Base-by-base conservation (phyloP, 2,888 invertebrate genomes). In the Microplitis manilae region DNA sequence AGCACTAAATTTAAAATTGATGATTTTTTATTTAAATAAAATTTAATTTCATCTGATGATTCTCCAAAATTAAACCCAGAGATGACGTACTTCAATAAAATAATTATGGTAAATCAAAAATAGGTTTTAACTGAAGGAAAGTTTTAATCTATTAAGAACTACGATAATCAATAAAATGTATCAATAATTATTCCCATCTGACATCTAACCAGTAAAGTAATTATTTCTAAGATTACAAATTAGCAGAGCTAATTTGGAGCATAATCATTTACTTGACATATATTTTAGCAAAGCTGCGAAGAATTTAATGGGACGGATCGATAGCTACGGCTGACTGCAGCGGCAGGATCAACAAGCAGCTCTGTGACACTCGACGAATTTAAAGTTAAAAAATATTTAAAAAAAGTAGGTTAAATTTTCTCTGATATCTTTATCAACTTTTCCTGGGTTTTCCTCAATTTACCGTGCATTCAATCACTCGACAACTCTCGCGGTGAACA, bases 381-480 rank as follows among this genome's bases (percentile, higher is more conserved):
- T 50, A 50, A 50, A 50, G 50, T 50, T 50, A 13, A 50, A 50
- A 50, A 5, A 50, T 50, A 50, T 13, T 13, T 13, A 13, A 50
- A 50, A 50, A 50, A 50, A 50, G 50, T 50, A 13, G 39, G 38
- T 17, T 62, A 67, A 64, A 64, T 65, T 68, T 76, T 61, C 15
- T 40, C 20, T 61, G 61, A 73, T 76, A 76, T 76, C 72, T 50
- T 60, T 68, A n/a, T 15, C 67, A 68, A 76, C 68, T 76, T 76
- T 76, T 68, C 4, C 40, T 60, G 76, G 76, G 68, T 72, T 76
- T 76, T 41, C 41, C 68, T 68, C 76, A 72, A 76, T 76, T 76
- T 76, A 72, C 76, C 50, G 72, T 72, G 72, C 50, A 68, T 70
- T 68, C 74, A 75, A 71, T 72, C 76, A 80, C 79, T 75, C 76